Evolutionary conservation across 2,888 invertebrate genomes (phyloP), one percentile per base, ranked within the genome.

Genomic region (Torymus tubicola): DNA sequence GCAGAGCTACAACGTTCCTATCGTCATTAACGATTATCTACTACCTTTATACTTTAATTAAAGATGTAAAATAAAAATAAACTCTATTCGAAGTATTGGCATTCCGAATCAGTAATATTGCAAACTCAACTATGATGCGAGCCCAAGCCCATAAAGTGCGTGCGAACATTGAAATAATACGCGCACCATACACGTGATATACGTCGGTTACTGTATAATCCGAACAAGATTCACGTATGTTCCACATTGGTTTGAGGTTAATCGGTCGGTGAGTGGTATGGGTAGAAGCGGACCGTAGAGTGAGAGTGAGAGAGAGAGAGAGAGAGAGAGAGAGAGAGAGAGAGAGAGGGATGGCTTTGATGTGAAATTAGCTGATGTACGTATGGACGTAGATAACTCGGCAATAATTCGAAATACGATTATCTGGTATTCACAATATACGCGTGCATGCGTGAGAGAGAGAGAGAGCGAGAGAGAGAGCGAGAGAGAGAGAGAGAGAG

Each of bases 331-430:
- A 42, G 42, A 42, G 42, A 42, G 42, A 42, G 42, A 42, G 42
- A 42, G 42, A 42, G 42, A 42, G 42, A 42, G 42, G 8, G 42
- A 4, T 50, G 18, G 80, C 76, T 80, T 80, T 68, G 68, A 80
- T 57, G 68, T 16, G 76, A 76, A 76, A 68, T 69, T 71, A 13
- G 24, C 58, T 74, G 61, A 74, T 81, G 73, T 80, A 83, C 78
- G 77, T 74, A 76, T 18, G 69, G 68, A 71, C 55, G 65, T 75
- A 78, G 68, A 71, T 55, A 55, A 70, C 67, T 60, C 83, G 70
- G 68, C 64, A 69, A 83, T 80, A 79, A 81, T 81, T 71, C 61
- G 67, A 58, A 78, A 61, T 42, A 55, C 57, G 61, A 78, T 79
- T 75, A 79, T 74, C 75, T 61, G 78, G 31, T 31, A 2, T 31